Evolutionary conservation across 2,113 vertebrate genomes (phyloP).

Genomic region (Grus americana): DNA sequence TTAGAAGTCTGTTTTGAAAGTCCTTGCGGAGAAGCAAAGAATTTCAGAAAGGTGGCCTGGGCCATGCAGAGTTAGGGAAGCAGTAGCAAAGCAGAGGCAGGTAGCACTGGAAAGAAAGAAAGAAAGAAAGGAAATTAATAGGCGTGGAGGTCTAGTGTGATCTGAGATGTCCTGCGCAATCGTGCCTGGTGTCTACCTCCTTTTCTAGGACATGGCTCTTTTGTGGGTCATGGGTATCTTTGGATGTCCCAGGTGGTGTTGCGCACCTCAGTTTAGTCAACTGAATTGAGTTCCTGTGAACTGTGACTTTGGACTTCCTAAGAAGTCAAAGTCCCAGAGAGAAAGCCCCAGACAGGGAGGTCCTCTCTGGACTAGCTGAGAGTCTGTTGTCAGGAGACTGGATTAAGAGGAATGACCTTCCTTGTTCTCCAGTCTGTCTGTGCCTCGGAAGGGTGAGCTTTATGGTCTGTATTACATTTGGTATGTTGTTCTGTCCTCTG

Average conservation of each 20-base stretch:
- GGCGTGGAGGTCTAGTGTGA: not conserved
- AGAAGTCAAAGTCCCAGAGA: not conserved
- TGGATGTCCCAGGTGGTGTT: not conserved
- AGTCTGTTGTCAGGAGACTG: not conserved
- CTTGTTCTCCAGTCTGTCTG: not conserved
- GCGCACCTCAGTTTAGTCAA: not conserved
- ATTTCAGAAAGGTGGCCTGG: not conserved
- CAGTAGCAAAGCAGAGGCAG: not conserved
- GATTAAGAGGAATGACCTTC: not conserved
- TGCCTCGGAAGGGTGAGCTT: not conserved
- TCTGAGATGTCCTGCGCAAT: not conserved
- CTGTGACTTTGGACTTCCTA: not conserved
- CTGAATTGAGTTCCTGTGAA: not conserved
- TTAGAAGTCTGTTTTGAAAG: not conserved
- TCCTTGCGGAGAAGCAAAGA: not conserved
- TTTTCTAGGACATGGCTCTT: not conserved
- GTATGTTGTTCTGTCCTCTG: not conserved
- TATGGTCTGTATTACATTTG: not conserved
- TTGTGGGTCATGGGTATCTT: not conserved
- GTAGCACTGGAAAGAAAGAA: not conserved
- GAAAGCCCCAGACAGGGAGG: not conserved
- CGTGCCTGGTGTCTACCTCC: not conserved
- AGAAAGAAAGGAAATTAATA: not conserved
- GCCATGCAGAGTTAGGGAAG: not conserved
- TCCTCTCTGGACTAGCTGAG: not conserved